Percentiles rank a stretch among this genome's conserved stretches.
Conservation (phyloP, 2,888 invertebrate species). For the Siphonodentalium dalli region DNA sequence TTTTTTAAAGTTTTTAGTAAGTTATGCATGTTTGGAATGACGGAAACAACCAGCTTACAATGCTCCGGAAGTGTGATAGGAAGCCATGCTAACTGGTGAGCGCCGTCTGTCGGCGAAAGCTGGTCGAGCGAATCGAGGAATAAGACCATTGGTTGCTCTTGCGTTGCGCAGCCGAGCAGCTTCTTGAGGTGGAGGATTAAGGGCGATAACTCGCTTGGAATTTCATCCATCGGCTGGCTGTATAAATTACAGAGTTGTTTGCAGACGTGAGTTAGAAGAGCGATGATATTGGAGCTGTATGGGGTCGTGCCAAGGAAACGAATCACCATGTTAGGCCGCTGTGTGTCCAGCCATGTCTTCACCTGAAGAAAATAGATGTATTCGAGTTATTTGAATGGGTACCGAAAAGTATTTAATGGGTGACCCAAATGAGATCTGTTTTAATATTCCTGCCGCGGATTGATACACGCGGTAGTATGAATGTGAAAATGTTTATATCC, state of each 20-base stretch:
- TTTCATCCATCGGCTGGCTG: slow-evolving; percentile 73
- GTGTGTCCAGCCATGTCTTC: slow-evolving; percentile 34
- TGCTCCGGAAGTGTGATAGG: slow-evolving; percentile 87
- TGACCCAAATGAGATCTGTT: too few species aligned
- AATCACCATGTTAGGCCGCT: slow-evolving; percentile 80
- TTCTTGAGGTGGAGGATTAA: slow-evolving; percentile 96
- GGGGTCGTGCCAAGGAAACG: slow-evolving; percentile 96
- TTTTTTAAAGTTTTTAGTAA: slow-evolving; percentile 49
- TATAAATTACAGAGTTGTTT: slow-evolving; percentile 79
- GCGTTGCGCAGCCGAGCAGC: slow-evolving; percentile 72
- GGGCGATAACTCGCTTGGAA: slow-evolving; percentile 95
- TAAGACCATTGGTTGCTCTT: slow-evolving; percentile 78
- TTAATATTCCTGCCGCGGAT: too few species aligned
- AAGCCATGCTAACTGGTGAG: slow-evolving; percentile 95
- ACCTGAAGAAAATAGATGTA: slow-evolving; percentile 30
- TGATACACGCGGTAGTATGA: too few species aligned
- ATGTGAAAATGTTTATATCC: too few species aligned
- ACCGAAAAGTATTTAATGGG: too few species aligned
- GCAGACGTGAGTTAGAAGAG: slow-evolving; percentile 92
- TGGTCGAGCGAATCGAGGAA: slow-evolving; percentile 98
- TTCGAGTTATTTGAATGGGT: too few species aligned
- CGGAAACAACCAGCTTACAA: slow-evolving; percentile 89
- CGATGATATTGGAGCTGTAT: slow-evolving; percentile 92
- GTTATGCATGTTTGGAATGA: slow-evolving; percentile 53
- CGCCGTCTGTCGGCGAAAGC: slow-evolving; percentile 90